Evolutionary conservation across 1,140 invertebrate species (phyloP).

Genomic region (Sarcophaga peregrina): DNA sequence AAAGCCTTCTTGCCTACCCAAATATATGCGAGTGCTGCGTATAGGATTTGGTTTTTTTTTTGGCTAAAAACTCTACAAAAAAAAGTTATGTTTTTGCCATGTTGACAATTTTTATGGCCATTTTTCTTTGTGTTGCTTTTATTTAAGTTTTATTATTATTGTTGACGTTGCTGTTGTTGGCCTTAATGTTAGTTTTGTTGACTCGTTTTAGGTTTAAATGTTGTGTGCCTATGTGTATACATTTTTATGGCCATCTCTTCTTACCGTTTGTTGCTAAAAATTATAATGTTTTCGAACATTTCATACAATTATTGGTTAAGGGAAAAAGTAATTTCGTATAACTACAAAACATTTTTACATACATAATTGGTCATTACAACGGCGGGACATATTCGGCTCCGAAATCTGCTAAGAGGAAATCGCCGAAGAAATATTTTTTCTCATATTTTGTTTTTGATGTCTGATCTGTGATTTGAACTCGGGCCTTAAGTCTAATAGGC

Average conservation of each 20-base stretch:
- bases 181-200: neutral
- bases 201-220: neutral
- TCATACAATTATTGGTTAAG: too few species aligned
- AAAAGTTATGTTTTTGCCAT: conserved; percentile 14
- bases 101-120: conserved; percentile 16
- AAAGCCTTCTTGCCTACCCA: neutral
- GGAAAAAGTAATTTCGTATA: too few species aligned
- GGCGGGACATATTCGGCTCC: too few species aligned
- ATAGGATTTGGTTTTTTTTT: neutral
- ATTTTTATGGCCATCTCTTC: neutral
- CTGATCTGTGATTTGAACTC: too few species aligned
- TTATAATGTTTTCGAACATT: neutral
- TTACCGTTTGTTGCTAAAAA: neutral
- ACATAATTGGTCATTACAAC: too few species aligned
- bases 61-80: neutral
- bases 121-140: neutral
- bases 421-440: too few species aligned
- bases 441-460: too few species aligned
- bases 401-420: too few species aligned
- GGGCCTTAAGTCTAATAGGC: too few species aligned
- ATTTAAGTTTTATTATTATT: too few species aligned
- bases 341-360: too few species aligned
- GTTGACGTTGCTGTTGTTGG: too few species aligned
- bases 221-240: neutral
- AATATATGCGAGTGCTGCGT: neutral